Conservation (phyloP, 2,797 vertebrate species). For the Scomberomorus guttatus region DNA sequence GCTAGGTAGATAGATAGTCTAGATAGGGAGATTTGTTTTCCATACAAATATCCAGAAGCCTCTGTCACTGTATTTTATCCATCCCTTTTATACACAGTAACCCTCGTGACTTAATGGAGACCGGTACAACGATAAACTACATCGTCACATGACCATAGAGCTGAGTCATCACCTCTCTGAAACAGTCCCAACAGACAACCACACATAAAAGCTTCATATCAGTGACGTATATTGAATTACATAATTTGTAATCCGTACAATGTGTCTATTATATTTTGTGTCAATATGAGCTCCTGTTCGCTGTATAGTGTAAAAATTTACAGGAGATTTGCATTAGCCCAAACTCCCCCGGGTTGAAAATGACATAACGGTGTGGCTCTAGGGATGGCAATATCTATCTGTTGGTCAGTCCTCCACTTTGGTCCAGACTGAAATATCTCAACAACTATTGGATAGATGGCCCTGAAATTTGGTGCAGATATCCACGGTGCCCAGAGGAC, state of each 20-base stretch:
- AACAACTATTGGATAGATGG: too few species aligned
- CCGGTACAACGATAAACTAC: neutral
- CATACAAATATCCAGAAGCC: neutral
- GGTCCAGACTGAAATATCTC: too few species aligned
- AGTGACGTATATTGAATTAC: neutral
- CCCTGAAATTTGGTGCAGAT: too few species aligned
- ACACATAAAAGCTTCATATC: slow-evolving; percentile 1
- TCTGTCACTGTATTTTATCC: neutral
- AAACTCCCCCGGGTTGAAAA: too few species aligned
- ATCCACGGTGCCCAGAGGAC: too few species aligned
- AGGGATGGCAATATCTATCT: too few species aligned
- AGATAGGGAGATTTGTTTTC: too few species aligned
- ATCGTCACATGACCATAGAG: neutral
- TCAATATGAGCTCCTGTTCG: neutral
- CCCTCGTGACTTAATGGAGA: too few species aligned
- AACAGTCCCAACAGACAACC: neutral
- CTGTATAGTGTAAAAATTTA: too few species aligned
- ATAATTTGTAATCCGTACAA: neutral
- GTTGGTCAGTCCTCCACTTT: too few species aligned
- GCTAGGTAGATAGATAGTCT: too few species aligned
- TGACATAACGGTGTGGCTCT: too few species aligned
- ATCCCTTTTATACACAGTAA: neutral
- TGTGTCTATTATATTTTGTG: neutral
- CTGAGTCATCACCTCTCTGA: neutral
- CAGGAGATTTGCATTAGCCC: neutral